Conservation (phyloP, 92 coral and sea anemone species). For the Nematostella vectensis region DNA sequence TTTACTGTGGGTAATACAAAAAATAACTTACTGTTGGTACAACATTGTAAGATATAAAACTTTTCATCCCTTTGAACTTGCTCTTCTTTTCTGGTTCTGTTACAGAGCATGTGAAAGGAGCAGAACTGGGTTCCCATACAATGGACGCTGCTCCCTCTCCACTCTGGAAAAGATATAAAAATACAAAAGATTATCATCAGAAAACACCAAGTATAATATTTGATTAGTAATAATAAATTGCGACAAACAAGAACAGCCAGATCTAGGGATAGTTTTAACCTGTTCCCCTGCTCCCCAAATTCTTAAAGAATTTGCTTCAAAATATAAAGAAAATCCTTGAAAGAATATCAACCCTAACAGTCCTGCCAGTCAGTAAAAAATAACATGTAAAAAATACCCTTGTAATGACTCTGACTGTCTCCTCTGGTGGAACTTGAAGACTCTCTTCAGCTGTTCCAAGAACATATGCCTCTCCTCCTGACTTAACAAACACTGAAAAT, state of each 20-base stretch:
- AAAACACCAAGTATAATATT: too few species aligned
- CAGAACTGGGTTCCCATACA: constrained; percentile 47
- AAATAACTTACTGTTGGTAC: constrained; percentile 67
- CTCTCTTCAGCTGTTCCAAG: constrained; percentile 70
- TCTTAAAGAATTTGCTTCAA: too few species aligned
- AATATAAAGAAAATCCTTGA: too few species aligned
- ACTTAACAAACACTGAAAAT: constrained; percentile 93
- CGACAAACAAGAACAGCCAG: background rate
- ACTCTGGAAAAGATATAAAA: constrained; percentile 35
- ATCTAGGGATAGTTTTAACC: too few species aligned
- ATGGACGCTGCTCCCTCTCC: constrained; percentile 48
- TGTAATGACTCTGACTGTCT: constrained; percentile 52
- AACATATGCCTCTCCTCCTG: constrained; percentile 94
- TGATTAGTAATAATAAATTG: background rate
- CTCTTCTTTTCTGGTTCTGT: constrained; percentile 95
- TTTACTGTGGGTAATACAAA: too few species aligned
- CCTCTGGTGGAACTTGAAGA: constrained; percentile 47
- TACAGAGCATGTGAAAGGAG: constrained; percentile 68
- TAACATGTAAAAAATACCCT: too few species aligned
- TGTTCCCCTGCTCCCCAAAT: too few species aligned
- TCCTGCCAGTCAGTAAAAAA: too few species aligned
- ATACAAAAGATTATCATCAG: background rate
- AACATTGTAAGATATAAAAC: constrained; percentile 86
- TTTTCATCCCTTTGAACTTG: constrained; percentile 96
- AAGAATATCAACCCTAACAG: too few species aligned